phyloP scores from a whole-genome alignment of 92 coral and sea anemone species.

The Pocillopora grandis region DNA sequence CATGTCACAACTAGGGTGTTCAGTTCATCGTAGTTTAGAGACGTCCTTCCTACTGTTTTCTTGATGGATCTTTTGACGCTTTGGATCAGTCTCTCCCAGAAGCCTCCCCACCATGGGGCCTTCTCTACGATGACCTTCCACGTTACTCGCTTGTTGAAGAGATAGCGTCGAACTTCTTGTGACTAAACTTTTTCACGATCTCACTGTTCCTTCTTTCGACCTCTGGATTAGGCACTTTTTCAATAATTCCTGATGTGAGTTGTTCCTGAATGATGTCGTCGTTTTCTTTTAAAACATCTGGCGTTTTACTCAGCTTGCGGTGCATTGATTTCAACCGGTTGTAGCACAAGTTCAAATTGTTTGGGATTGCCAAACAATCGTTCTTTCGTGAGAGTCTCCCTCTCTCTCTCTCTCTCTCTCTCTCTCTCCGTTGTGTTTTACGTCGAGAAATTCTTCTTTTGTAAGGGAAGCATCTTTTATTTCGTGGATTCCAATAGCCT shows the following conservation, averaged over 20 bases:
- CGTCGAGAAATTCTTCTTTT: not conserved
- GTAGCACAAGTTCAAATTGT: conserved; percentile 24
- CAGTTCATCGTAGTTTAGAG: not conserved
- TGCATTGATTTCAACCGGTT: conserved; percentile 34
- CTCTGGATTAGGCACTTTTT: conserved; percentile 7
- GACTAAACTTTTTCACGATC: too few species aligned
- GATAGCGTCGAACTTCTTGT: too few species aligned
- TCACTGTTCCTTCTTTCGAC: conserved; percentile 1
- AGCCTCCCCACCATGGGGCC: conserved; percentile 36
- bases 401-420: conserved; percentile 39
- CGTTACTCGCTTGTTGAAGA: too few species aligned
- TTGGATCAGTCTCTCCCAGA: conserved; percentile 54
- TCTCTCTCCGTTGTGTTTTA: conserved; percentile 31
- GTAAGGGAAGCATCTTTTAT: not conserved
- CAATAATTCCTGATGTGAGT: conserved; percentile 35
- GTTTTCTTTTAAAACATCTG: too few species aligned
- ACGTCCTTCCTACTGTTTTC: conserved; percentile 55
- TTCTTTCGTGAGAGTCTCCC: conserved; percentile 39
- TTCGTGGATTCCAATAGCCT: conserved; percentile 24
- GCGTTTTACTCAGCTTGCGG: not conserved
- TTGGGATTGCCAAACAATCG: not conserved
- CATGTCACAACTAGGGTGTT: too few species aligned
- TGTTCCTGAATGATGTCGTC: conserved; percentile 31
- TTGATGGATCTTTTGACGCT: conserved; percentile 39
- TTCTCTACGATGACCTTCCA: conserved; percentile 43